Percentiles rank a stretch among this genome's conserved stretches.
Conservation (phyloP, 2,797 vertebrate species). For the Myotis daubentonii region DNA sequence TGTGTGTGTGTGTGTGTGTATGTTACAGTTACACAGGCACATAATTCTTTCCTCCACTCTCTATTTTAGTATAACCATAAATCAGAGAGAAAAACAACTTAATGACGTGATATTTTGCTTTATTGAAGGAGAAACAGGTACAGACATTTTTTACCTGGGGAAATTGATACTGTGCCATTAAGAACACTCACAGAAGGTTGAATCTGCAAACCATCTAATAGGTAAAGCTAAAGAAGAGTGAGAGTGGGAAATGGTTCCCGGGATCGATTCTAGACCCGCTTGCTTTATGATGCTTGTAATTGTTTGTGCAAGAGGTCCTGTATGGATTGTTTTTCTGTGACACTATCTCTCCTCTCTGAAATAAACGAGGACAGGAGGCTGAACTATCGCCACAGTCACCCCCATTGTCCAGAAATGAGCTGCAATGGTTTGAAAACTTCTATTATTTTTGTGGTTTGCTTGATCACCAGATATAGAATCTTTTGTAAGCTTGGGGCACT, state of each 20-base stretch:
- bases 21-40: not conserved
- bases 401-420: constrained; percentile 56
- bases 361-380: constrained; percentile 57
- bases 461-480: constrained; percentile 40
- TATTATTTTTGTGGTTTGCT: constrained; percentile 38
- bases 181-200: constrained; percentile 59
- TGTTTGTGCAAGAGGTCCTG: constrained; percentile 74
- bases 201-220: constrained; percentile 61
- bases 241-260: constrained; percentile 49
- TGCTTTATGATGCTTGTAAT: constrained; percentile 82
- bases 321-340: constrained; percentile 64
- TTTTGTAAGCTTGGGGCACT: constrained; percentile 52
- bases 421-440: constrained; percentile 46
- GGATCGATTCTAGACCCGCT: constrained; percentile 76
- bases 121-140: not conserved
- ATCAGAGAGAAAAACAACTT: constrained; percentile 68
- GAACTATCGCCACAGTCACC: constrained; percentile 26
- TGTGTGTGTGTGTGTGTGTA: not conserved
- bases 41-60: not conserved
- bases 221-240: constrained; percentile 67
- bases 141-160: constrained; percentile 56
- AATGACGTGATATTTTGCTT: constrained; percentile 65
- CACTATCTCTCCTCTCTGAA: constrained; percentile 60
- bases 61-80: constrained; percentile 50
- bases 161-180: constrained; percentile 74